Percentiles rank a stretch among this genome's conserved stretches.
phyloP scores from a whole-genome alignment of 1,140 invertebrate species.

The Drosophila repletoides region DNA sequence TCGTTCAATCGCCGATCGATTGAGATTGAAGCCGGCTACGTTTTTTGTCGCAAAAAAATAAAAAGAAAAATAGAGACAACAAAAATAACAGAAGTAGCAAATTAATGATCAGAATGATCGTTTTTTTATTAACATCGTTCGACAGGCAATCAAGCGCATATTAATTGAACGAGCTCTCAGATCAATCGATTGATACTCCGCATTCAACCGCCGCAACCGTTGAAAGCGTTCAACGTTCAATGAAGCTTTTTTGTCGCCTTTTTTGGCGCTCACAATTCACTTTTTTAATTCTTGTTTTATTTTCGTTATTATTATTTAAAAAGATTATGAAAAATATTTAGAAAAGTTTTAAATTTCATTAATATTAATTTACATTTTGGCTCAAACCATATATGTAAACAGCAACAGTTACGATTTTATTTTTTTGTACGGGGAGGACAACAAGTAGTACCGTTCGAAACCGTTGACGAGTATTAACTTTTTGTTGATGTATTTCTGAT shows the following conservation, averaged over 20 bases:
- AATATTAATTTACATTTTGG: slow-evolving; percentile 11
- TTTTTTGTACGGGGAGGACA: slow-evolving; percentile 9
- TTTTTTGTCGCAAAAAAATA: slow-evolving; percentile 9
- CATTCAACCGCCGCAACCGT: no score
- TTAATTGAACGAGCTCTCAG: slow-evolving; percentile 40
- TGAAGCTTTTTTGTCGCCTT: background rate
- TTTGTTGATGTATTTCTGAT: slow-evolving; percentile 36
- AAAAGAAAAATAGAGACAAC: slow-evolving; percentile 4
- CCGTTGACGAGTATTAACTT: slow-evolving; percentile 47
- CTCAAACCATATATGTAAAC: slow-evolving; percentile 20
- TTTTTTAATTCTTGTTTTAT: background rate
- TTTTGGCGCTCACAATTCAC: background rate
- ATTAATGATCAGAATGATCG: background rate
- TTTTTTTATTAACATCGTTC: slow-evolving; percentile 26
- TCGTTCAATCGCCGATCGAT: background rate
- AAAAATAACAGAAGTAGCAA: background rate
- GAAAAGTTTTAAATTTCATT: no score
- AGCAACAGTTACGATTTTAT: slow-evolving; percentile 18
- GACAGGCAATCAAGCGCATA: slow-evolving; percentile 32
- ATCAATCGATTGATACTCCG: slow-evolving; percentile 40
- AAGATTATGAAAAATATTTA: background rate
- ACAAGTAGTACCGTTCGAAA: slow-evolving; percentile 46
- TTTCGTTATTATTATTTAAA: background rate
- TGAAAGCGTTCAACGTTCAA: slow-evolving; percentile 17
- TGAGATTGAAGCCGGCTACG: slow-evolving; percentile 17